These are phyloP conservation scores for Conus betulinus DNA, from an alignment of 1,140 invertebrate species.

Conservation along the genomic window DNA sequence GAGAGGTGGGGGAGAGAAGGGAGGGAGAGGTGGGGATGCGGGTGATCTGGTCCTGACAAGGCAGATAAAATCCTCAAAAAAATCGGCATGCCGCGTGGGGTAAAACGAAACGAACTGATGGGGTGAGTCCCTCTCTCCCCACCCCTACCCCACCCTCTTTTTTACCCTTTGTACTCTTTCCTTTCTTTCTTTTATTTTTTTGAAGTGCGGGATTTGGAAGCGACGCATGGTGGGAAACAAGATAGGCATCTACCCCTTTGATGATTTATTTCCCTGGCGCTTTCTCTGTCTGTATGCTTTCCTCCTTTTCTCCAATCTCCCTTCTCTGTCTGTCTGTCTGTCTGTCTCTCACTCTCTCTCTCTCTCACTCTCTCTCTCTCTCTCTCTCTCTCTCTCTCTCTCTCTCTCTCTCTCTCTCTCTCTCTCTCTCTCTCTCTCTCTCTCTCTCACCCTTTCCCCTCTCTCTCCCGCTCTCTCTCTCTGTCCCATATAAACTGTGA, in stretches of 20 bases:
- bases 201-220: neutral
- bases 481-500: too few species aligned
- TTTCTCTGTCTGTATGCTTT: neutral
- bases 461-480: too few species aligned
- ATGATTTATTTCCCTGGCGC: neutral
- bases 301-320: neutral
- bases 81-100: neutral
- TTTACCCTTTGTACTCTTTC: neutral
- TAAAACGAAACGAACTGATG: neutral
- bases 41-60: neutral
- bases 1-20: neutral
- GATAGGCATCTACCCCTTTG: neutral
- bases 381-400: neutral
- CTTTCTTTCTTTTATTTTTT: too few species aligned
- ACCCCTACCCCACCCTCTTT: too few species aligned
- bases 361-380: neutral
- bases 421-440: too few species aligned
- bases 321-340: neutral
- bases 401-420: neutral
- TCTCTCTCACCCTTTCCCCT: too few species aligned
- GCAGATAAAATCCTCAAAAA: neutral
- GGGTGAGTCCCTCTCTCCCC: neutral
- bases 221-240: neutral
- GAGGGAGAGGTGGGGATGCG: neutral
- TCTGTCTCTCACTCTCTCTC: neutral